Evolutionary conservation across 2,888 invertebrate genomes (phyloP).

Genomic region (Scrobipalpa costella): DNA sequence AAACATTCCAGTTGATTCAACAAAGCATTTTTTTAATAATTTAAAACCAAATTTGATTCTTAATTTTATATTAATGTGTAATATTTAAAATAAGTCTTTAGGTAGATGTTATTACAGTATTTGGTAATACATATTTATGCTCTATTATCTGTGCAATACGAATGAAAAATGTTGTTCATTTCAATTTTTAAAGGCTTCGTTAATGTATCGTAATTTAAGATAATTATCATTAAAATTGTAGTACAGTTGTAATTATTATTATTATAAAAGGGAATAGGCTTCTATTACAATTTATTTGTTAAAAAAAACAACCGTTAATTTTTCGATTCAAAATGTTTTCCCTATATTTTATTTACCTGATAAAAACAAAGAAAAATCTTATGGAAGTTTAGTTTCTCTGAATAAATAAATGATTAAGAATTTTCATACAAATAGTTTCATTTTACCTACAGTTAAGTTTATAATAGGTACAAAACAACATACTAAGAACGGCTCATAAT

Average conservation of each 20-base stretch:
- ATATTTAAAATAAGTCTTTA: constrained; percentile 30
- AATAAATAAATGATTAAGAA: constrained; percentile 72
- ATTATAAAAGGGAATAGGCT: constrained; percentile 67
- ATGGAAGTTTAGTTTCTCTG: constrained; percentile 70
- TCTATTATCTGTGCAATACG: constrained; percentile 76
- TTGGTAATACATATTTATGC: constrained; percentile 43
- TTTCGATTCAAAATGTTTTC: constrained; percentile 54
- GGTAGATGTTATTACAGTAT: constrained; percentile 33
- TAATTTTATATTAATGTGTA: constrained; percentile 33
- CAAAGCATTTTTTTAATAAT: not conserved
- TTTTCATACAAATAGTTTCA: constrained; percentile 62
- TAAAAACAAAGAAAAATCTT: constrained; percentile 55
- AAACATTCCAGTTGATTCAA: not conserved
- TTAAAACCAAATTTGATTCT: constrained; percentile 29
- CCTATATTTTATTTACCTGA: constrained; percentile 51
- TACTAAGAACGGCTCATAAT: too few species aligned
- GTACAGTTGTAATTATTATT: constrained; percentile 66
- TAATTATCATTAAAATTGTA: constrained; percentile 69
- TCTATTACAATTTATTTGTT: constrained; percentile 69
- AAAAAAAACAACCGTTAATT: constrained; percentile 44
- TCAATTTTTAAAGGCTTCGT: constrained; percentile 62
- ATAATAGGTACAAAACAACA: not conserved
- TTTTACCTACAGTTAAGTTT: constrained; percentile 34
- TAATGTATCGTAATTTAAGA: constrained; percentile 61
- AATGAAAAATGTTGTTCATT: constrained; percentile 65